These are phyloP conservation scores for Heteromurus nitidus DNA, from an alignment of 2,888 invertebrate species.

Conservation along the genomic window DNA sequence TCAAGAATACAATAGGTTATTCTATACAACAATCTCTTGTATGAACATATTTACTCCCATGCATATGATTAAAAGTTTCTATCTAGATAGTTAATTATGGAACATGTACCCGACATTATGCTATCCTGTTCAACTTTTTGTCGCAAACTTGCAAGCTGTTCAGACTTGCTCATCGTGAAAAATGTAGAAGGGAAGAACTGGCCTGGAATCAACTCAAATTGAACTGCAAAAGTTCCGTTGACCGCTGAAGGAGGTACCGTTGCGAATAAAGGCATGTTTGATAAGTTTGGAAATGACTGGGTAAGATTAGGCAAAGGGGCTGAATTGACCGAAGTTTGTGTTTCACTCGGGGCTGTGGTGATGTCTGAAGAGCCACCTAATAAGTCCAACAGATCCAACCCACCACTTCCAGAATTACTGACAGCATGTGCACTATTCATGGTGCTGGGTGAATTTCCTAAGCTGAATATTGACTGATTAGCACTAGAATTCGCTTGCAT, in stretches of 20 bases:
- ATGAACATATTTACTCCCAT: not conserved
- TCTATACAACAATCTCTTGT: no score
- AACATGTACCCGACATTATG: conserved; percentile 74
- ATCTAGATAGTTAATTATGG: no score
- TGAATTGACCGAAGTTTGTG: conserved; percentile 72
- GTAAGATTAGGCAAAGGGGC: conserved; percentile 73
- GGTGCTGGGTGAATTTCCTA: conserved; percentile 43
- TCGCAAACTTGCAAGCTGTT: conserved; percentile 68
- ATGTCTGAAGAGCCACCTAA: conserved; percentile 78
- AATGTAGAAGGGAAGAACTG: conserved; percentile 72
- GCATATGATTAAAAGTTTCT: not conserved
- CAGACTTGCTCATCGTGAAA: conserved; percentile 69
- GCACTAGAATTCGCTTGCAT: conserved; percentile 72
- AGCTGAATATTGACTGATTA: conserved; percentile 62
- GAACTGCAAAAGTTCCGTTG: conserved; percentile 62
- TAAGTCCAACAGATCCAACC: conserved; percentile 87
- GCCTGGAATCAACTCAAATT: conserved; percentile 72
- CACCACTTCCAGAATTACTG: conserved; percentile 43
- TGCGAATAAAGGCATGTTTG: conserved; percentile 67
- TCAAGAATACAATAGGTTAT: no score
- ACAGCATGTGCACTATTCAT: conserved; percentile 3
- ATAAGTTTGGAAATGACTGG: conserved; percentile 56
- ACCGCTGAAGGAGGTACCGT: conserved; percentile 62
- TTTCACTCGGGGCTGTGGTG: conserved; percentile 55
- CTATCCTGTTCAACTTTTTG: conserved; percentile 71